Conservation (phyloP, 2,888 invertebrate genomes). For the Eupelmus urozonus region DNA sequence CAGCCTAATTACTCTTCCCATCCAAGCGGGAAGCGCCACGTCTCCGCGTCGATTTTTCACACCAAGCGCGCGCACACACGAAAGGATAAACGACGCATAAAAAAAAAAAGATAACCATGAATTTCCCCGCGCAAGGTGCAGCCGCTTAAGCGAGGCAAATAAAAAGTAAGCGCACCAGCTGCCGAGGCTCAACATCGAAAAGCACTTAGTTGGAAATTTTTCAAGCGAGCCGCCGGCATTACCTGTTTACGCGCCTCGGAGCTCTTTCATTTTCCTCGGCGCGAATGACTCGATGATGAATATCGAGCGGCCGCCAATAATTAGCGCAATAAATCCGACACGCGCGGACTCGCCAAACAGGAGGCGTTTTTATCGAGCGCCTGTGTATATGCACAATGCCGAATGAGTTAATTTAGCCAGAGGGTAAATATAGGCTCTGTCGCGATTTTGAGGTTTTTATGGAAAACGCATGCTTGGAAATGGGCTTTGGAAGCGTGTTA, state of each 20-base stretch:
- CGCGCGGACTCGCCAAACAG: not conserved
- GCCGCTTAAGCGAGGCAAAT: not conserved
- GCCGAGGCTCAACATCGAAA: conserved; percentile 46
- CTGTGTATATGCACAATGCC: no score
- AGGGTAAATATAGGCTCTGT: no score
- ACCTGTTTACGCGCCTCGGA: conserved; percentile 7
- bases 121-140: conserved; percentile 1
- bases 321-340: conserved; percentile 34
- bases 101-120: conserved; percentile 13
- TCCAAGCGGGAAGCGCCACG: no score
- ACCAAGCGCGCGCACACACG: not conserved
- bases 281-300: conserved; percentile 33
- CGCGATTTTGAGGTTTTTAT: no score
- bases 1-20: no score
- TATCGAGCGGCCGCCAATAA: conserved; percentile 36
- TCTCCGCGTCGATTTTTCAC: no score
- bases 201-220: conserved; percentile 52
- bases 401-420: no score
- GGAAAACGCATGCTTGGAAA: no score
- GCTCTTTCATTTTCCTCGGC: conserved; percentile 13
- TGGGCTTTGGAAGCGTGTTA: no score
- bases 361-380: no score
- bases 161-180: conserved; percentile 9
- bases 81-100: no score
- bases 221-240: conserved; percentile 15